A percentile compares a stretch with the other conserved stretches of the same genome.
Evolutionary conservation across 2,797 vertebrate species (phyloP).

Genomic region (Psittacula echo): DNA sequence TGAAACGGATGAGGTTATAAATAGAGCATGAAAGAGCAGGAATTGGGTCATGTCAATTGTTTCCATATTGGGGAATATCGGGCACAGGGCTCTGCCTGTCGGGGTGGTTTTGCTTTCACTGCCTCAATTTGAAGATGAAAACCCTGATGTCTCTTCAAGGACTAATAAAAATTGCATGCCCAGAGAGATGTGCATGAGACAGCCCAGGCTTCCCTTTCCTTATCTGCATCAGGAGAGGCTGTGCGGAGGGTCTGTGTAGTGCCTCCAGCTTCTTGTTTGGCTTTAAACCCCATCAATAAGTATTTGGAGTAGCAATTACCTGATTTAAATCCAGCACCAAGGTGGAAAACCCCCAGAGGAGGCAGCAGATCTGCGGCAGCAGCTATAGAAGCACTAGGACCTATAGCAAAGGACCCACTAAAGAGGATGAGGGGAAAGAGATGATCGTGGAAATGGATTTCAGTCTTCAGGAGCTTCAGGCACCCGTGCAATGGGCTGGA

Average conservation of each 20-base stretch:
- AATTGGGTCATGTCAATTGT: constrained; percentile 65
- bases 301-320: neutral
- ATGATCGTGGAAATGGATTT: neutral
- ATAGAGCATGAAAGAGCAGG: constrained; percentile 74
- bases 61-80: constrained; percentile 61
- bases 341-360: neutral
- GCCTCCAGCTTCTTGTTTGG: neutral
- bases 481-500: rapidly evolving
- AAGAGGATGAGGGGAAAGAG: neutral
- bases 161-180: neutral
- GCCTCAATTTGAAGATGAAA: constrained; percentile 44
- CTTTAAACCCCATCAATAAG: neutral
- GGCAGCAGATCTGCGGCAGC: neutral
- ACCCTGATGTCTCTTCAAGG: neutral
- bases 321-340: neutral
- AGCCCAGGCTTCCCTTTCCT: neutral
- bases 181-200: neutral
- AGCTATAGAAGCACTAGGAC: neutral
- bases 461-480: neutral
- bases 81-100: neutral
- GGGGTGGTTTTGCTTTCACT: neutral
- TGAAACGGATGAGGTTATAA: constrained; percentile 71
- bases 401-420: neutral
- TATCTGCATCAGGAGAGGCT: rapidly evolving
- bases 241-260: neutral